Percentiles rank a stretch among this genome's conserved stretches.
These are phyloP conservation scores for Todus mexicanus DNA, from an alignment of 2,797 vertebrate species.

Conservation along the genomic window DNA sequence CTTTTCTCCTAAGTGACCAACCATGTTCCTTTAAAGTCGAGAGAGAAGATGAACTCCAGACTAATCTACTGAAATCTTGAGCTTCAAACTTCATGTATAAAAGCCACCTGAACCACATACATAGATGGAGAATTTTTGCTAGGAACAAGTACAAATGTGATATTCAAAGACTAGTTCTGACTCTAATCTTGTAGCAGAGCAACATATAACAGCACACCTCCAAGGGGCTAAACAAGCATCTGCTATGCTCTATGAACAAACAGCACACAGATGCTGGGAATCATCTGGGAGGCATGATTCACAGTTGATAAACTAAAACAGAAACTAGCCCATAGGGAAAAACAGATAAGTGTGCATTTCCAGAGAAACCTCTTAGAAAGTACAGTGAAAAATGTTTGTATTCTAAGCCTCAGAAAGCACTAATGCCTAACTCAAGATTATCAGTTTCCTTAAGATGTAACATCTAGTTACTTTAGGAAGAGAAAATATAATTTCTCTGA, in stretches of 20 bases:
- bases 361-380: not conserved
- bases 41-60: not conserved
- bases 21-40: not conserved
- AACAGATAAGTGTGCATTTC: not conserved
- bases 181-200: not conserved
- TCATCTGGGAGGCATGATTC: conserved; percentile 6
- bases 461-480: not conserved
- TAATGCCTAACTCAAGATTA: not conserved
- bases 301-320: not conserved
- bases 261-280: not conserved
- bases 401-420: not conserved
- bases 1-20: not conserved
- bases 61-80: not conserved
- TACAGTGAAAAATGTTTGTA: not conserved
- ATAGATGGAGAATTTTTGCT: not conserved
- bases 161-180: not conserved
- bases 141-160: not conserved
- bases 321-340: not conserved
- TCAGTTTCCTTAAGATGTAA: not conserved
- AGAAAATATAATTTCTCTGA: not conserved
- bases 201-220: not conserved
- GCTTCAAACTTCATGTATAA: not conserved
- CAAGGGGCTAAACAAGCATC: not conserved
- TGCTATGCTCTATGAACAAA: not conserved
- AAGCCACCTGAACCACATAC: not conserved